These are phyloP conservation scores for Hydrochoerus hydrochaeris DNA, from an alignment of 2,113 vertebrate genomes.

Conservation along the genomic window DNA sequence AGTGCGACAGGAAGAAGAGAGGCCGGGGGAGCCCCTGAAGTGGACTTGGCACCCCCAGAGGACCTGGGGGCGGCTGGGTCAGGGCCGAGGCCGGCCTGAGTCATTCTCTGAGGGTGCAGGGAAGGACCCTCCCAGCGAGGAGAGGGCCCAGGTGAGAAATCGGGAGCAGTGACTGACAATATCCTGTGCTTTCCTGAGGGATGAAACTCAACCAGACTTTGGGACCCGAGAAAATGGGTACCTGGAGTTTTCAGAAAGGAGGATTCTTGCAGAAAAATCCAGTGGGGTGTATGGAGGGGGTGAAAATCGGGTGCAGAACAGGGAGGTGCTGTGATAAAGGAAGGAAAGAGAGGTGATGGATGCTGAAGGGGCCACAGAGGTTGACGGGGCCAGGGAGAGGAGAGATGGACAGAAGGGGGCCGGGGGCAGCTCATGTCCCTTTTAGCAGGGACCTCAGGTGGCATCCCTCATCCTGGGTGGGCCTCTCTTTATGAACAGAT, in stretches of 20 bases:
- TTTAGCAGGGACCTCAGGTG: background rate
- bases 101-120: background rate
- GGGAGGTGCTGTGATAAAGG: background rate
- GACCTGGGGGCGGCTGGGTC: background rate
- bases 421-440: background rate
- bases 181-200: background rate
- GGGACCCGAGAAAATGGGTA: background rate
- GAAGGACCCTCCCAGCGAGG: background rate
- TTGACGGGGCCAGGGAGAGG: background rate
- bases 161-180: fast-evolving
- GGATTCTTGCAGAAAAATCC: background rate
- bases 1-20: background rate
- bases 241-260: background rate
- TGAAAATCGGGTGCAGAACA: background rate
- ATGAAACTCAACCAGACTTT: background rate
- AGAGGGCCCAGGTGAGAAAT: background rate
- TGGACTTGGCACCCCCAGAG: background rate
- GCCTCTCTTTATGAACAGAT: background rate
- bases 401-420: background rate
- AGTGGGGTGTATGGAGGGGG: too few species aligned
- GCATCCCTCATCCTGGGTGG: background rate
- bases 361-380: background rate
- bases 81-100: background rate
- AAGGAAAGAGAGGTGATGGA: background rate
- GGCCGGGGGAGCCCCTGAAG: background rate